Base-by-base conservation (phyloP, 2,888 invertebrate genomes). In the Lasioglossum calceatum region DNA sequence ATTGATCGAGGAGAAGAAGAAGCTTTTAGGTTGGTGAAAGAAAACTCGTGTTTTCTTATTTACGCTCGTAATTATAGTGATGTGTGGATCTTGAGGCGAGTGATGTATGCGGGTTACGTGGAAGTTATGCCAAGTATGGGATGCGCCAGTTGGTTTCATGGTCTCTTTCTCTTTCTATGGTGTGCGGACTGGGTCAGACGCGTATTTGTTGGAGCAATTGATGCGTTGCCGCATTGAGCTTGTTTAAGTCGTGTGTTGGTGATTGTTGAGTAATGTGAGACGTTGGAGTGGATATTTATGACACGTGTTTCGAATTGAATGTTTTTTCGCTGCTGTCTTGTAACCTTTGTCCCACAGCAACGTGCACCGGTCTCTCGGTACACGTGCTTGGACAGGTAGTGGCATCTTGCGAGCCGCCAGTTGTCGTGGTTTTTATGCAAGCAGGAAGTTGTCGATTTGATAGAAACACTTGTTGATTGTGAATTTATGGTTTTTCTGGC, bases 301-400 rank as follows among this genome's bases (percentile, higher is more conserved):
- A 8, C 1, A 10, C 23, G 23, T n/a, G 23, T 54, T 7, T 36
- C 1, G 19, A 19, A 2, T 67, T 67, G 19, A 8, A 67, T 3
- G 7, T 19, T 19, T 23, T 36, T 23, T 42, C 42, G 32, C 27
- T 39, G 19, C 42, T 70, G 16, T 8, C 27, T 54, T 70, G 16
- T 36, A 61, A 71, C 36, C 32, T 74, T 39, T 32, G 27, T 12
- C 32, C 58, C 4, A 4, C 36, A 14, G 4, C 32, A 64, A 32
- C 12, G 75, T 50, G 54, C 58, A 72, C 79, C 75, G 79, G 76
- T 72, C 23, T 77, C 64, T 12, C 10, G 4, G 64, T 84, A 32
- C 87, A 87, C 89, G 85, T 87, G 87, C 72, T 81, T 64, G 42
- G 81, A 85, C 79, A 47, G 64, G 54, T 87, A 88, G 86, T 86